phyloP scores from a whole-genome alignment of 92 coral and sea anemone genomes.

The Muricea muricata region DNA sequence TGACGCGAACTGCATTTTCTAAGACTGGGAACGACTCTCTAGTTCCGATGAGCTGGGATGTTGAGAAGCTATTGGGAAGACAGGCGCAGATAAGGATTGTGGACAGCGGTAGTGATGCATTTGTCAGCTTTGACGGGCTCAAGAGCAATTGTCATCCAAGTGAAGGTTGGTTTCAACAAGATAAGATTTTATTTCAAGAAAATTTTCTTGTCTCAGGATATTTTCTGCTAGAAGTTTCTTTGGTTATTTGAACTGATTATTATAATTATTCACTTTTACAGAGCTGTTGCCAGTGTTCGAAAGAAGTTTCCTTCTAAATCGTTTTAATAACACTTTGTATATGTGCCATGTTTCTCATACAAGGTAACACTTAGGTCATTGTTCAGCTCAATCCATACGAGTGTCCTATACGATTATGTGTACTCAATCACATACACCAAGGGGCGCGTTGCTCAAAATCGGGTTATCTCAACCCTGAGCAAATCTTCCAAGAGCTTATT shows the following conservation, averaged over 20 bases:
- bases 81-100: slow-evolving; percentile 26
- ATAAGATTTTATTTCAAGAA: background rate
- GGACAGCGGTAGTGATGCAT: slow-evolving; percentile 21
- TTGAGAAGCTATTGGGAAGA: background rate
- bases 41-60: slow-evolving; percentile 21
- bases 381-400: no score
- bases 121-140: slow-evolving; percentile 42
- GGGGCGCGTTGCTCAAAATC: no score
- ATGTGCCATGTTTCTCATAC: slow-evolving; percentile 20
- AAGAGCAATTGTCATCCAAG: slow-evolving; percentile 3
- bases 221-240: no score
- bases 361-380: background rate
- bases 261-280: background rate
- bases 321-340: slow-evolving; percentile 11
- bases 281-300: slow-evolving; percentile 15
- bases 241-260: background rate
- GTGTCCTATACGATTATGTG: no score
- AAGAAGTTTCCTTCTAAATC: slow-evolving; percentile 10
- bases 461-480: no score
- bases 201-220: no score
- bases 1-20: background rate
- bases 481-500: no score
- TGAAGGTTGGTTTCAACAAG: background rate
- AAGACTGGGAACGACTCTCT: slow-evolving; percentile 25
- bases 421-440: no score